Base-by-base conservation (phyloP, 1,140 invertebrate species). In the Formica selysi region DNA sequence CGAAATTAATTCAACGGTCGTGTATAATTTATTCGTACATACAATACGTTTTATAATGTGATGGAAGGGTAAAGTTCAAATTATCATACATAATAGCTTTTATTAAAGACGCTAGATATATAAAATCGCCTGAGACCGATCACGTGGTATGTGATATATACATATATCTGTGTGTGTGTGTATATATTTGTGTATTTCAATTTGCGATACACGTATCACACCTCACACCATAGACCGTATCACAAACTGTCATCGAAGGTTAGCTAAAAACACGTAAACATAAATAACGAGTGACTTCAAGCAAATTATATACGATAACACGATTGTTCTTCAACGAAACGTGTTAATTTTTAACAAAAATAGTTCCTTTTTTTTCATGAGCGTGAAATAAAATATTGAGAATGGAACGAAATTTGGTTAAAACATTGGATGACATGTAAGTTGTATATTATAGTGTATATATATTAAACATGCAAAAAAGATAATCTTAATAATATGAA, bases 381-480 rank as follows among this genome's bases (percentile, higher is more conserved):
- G 26, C 36, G 6, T 65, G 36, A 44, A 8, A 7, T 6, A 7
- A 16, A 44, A 11, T 5, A 13, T 78, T 44, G 22, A 92, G 41
- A 83, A 95, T 95, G 95, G 95, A 95, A 81, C 90, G 86, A 22
- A 94, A 91, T 89, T 91, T 95, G 29, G 93, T 95, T 71, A 94
- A 93, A 90, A 92, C 90, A 6, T 91, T 95, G 90, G 93, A 95
- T 6, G 93, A 95, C 19, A 81, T 93, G 95, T 95, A 93, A 94
- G 95, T 93, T 86, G 51, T 80, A 8, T 16, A 36, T 51, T 48
- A 11, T 11, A 48, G 5, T 19, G 5, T 16, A 51, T 51, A 16
- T 51, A 59, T 81, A 79, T 54, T 19, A 74, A 29, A 68, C 10
- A 5, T 38, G 8, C 6, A 41, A 44, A 13, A 8, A 44, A 38